phyloP scores from a whole-genome alignment of 2,113 vertebrate species.

The Megalops atlanticus region DNA sequence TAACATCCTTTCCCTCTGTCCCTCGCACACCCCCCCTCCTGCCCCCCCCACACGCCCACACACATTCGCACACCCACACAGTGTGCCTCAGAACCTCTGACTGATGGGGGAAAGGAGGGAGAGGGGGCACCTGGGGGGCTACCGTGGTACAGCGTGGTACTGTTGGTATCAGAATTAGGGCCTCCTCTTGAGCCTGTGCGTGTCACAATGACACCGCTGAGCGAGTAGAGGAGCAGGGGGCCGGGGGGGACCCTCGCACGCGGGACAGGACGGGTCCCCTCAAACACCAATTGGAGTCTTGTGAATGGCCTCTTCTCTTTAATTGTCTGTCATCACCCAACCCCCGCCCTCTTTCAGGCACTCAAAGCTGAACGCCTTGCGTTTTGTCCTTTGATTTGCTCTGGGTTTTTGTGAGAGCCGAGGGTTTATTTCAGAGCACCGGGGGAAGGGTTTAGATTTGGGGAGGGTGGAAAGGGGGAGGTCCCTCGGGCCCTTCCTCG shows the following conservation, averaged over 20 bases:
- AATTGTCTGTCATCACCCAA: slow-evolving; percentile 67
- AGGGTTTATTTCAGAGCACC: slow-evolving; percentile 9
- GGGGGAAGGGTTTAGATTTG: slow-evolving; percentile 11
- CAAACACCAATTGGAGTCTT: slow-evolving; percentile 74
- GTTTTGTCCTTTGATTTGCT: slow-evolving; percentile 15
- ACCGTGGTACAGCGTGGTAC: too few species aligned
- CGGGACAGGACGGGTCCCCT: slow-evolving; percentile 73
- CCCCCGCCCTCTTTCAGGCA: slow-evolving; percentile 66
- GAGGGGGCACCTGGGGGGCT: slow-evolving; percentile 57
- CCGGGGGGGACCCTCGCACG: slow-evolving; percentile 79
- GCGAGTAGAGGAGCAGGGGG: slow-evolving; percentile 74
- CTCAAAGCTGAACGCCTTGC: slow-evolving; percentile 40
- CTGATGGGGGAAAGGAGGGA: slow-evolving; percentile 83
- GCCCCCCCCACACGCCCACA: slow-evolving; percentile 75
- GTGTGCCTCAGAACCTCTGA: slow-evolving; percentile 74
- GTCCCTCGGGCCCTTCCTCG: slow-evolving; percentile 60
- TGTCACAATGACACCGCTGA: slow-evolving; percentile 75
- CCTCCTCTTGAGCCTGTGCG: slow-evolving; percentile 66
- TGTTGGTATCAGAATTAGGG: too few species aligned
- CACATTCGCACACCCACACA: slow-evolving; percentile 65
- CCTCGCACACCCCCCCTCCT: slow-evolving; percentile 53
- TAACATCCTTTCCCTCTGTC: slow-evolving; percentile 67
- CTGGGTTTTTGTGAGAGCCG: background rate
- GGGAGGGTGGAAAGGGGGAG: slow-evolving; percentile 50
- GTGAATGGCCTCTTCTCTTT: slow-evolving; percentile 71